Conservation (phyloP, 2,797 vertebrate genomes). For the Manis pentadactyla region DNA sequence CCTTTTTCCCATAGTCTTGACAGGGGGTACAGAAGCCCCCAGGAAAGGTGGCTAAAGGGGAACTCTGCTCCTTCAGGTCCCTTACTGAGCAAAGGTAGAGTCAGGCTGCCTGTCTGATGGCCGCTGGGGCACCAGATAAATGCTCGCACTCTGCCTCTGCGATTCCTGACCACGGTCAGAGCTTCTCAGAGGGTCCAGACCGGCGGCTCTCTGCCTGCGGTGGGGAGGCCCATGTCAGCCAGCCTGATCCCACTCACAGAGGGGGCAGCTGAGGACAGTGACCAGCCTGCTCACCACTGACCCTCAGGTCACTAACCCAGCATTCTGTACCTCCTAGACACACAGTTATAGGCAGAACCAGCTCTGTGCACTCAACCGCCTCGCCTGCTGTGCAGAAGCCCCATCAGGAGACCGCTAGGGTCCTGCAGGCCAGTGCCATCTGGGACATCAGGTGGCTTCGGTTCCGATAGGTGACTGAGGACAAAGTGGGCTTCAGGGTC, state of each 20-base stretch:
- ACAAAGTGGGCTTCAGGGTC: neutral
- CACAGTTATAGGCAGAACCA: no score
- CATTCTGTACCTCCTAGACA: rapidly evolving
- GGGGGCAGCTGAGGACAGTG: neutral
- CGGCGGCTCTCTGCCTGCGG: neutral
- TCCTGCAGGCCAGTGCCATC: neutral
- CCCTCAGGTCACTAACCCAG: neutral
- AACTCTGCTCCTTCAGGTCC: rapidly evolving
- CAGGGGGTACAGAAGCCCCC: rapidly evolving
- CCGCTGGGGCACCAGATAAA: neutral
- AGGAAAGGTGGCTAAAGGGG: neutral
- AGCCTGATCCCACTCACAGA: rapidly evolving
- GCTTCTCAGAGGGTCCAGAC: rapidly evolving
- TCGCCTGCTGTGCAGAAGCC: neutral
- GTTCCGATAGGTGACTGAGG: neutral
- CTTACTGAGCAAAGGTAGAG: neutral
- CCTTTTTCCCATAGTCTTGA: neutral
- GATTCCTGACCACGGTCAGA: rapidly evolving
- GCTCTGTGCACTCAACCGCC: neutral
- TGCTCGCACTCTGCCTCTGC: rapidly evolving
- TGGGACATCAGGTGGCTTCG: neutral
- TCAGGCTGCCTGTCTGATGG: neutral
- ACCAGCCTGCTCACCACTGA: neutral
- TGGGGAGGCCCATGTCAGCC: neutral
- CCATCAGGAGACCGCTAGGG: rapidly evolving